Evolutionary conservation across 2,113 vertebrate species (phyloP).

Genomic region (Chauna torquata): DNA sequence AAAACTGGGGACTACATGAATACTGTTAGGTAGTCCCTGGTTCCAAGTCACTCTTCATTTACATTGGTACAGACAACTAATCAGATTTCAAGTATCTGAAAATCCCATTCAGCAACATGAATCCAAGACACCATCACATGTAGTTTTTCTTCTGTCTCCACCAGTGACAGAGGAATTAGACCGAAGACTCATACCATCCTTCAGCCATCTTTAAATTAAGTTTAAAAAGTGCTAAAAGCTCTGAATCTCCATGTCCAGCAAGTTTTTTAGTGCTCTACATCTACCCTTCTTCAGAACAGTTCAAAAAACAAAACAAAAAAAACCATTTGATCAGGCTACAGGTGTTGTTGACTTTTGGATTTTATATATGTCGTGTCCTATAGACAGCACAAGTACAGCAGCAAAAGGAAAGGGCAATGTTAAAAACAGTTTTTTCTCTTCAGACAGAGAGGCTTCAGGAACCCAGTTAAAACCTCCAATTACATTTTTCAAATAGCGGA

Average conservation of each 20-base stretch:
- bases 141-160: neutral
- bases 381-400: neutral
- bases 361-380: neutral
- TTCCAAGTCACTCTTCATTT: neutral
- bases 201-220: neutral
- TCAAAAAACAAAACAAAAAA: neutral
- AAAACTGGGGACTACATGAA: neutral
- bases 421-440: neutral
- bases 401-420: neutral
- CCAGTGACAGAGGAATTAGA: neutral
- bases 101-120: neutral
- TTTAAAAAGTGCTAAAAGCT: neutral
- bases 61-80: neutral
- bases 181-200: neutral
- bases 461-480: conserved; percentile 12
- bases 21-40: accelerated
- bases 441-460: neutral
- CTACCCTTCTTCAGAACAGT: neutral
- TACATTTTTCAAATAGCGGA: conserved; percentile 65
- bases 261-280: neutral
- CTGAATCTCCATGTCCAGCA: neutral
- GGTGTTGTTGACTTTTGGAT: neutral
- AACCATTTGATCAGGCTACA: neutral
- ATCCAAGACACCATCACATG: neutral
- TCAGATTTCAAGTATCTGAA: neutral